Base-by-base conservation (phyloP, 2,888 invertebrate species). In the Cecidostiba fungosa region DNA sequence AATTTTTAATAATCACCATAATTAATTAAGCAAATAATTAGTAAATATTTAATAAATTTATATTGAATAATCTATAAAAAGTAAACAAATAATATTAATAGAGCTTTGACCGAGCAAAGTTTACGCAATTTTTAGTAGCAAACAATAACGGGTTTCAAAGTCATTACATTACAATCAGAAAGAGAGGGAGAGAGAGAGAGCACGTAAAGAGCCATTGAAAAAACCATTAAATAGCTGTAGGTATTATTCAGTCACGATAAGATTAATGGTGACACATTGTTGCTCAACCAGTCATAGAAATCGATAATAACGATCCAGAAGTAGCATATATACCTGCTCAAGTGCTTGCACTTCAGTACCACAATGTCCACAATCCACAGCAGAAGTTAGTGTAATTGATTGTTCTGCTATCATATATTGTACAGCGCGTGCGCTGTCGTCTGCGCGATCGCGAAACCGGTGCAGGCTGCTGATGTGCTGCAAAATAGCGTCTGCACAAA, bases 241-340 rank as follows among this genome's bases (percentile, higher is more conserved):
- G 3, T 2, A 23, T 4, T 23, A 59, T 59, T 23, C 19, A 19
- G 5, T 50, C 16, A 1, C 3, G 59, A 59, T 59, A 59, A 59
- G 59, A 59, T 23, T 59, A 59, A 59, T 59, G 23, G 59, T 59
- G 1, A 19, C 50, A 19, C 16, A 23, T 59, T 59, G 23, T 59
- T 59, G n/a, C n/a, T 23, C 23, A 59, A 59, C 39, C n/a, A 72
- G n/a, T 36, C 36, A 32, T 72, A 43, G n/a, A 72, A 59, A 59
- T 59, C 59, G 23, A 59, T 59, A 23, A 59, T 59, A 23, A 59
- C 59, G 59, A 59, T 59, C 59, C 23, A 59, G 23, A 50, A 50
- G 50, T 50, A 50, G 50, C 16, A 19, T n/a, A n/a, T n/a, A n/a
- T 19, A 50, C 43, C n/a, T 54, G 16, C 5, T 6, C 23, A 26